Conservation (phyloP, 2,113 vertebrate species). For the Marcusenius ussheri region DNA sequence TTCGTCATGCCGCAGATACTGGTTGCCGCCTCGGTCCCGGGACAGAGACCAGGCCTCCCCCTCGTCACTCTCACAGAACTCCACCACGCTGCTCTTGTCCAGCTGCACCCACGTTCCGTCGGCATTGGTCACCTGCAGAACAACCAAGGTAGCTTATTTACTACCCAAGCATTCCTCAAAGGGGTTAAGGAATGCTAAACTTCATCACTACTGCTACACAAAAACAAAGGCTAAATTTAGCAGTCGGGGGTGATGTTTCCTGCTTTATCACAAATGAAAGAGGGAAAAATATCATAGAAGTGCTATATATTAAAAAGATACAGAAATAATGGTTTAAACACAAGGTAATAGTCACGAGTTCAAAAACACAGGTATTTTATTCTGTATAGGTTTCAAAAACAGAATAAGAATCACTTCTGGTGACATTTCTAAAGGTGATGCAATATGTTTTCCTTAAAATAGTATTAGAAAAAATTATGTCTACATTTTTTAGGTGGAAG, state of each 20-base stretch:
- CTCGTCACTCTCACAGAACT: constrained; percentile 98
- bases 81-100: constrained; percentile 98
- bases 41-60: constrained; percentile 97
- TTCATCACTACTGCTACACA: not conserved
- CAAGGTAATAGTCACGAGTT: not conserved
- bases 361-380: not conserved
- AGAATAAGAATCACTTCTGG: not conserved
- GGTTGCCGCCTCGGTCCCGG: constrained; percentile 91
- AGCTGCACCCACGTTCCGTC: constrained; percentile 97
- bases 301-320: not conserved
- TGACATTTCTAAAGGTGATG: not conserved
- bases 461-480: not conserved
- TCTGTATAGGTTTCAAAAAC: not conserved
- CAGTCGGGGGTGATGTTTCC: not conserved
- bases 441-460: not conserved
- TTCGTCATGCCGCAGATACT: constrained; percentile 93
- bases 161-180: constrained; percentile 16
- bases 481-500: not conserved
- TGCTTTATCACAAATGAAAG: not conserved
- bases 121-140: constrained; percentile 88
- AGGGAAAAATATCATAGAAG: not conserved
- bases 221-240: not conserved
- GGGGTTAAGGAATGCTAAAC: not conserved
- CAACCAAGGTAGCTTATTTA: constrained; percentile 59
- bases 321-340: not conserved